These are phyloP conservation scores for Drosophila subobscura DNA, from an alignment of 1,140 invertebrate species.

Conservation along the genomic window DNA sequence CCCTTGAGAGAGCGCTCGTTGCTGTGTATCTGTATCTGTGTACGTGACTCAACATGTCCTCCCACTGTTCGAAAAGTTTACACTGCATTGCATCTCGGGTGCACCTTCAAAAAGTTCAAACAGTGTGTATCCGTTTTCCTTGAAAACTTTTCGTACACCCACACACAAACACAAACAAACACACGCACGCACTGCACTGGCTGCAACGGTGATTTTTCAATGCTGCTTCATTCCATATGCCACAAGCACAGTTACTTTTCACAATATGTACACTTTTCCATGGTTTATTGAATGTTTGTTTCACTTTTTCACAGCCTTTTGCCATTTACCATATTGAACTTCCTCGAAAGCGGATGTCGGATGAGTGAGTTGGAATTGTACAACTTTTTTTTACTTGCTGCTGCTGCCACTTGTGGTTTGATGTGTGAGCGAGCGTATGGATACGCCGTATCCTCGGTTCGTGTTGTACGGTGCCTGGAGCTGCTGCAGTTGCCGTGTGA, in stretches of 20 bases:
- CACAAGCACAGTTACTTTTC: not conserved
- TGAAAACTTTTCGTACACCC: slow-evolving; percentile 69
- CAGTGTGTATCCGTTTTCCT: slow-evolving; percentile 80
- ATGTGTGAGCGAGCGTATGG: too few relatives aligned
- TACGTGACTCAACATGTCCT: slow-evolving; percentile 36
- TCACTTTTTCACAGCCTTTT: too few relatives aligned
- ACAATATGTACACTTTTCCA: not conserved
- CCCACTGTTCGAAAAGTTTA: slow-evolving; percentile 37
- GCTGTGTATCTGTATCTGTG: slow-evolving; percentile 21
- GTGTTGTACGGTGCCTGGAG: too few relatives aligned
- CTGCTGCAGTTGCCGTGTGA: too few relatives aligned
- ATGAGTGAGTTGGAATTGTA: too few relatives aligned
- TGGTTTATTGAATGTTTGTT: too few relatives aligned
- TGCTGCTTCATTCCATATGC: slow-evolving; percentile 52
- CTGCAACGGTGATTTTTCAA: slow-evolving; percentile 54
- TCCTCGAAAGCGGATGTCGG: too few relatives aligned
- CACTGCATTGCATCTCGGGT: slow-evolving; percentile 51
- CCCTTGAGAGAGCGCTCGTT: not conserved
- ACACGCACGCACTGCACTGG: slow-evolving; percentile 47
- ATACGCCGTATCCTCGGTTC: too few relatives aligned
- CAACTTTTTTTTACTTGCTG: too few relatives aligned
- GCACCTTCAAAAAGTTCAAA: slow-evolving; percentile 72
- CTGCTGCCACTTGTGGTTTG: too few relatives aligned
- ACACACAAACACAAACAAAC: slow-evolving; percentile 32
- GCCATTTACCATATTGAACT: too few relatives aligned